Percentiles rank a stretch among this genome's conserved stretches.
phyloP scores from a whole-genome alignment of 1,140 invertebrate species.

The Neodiprion pinetum region DNA sequence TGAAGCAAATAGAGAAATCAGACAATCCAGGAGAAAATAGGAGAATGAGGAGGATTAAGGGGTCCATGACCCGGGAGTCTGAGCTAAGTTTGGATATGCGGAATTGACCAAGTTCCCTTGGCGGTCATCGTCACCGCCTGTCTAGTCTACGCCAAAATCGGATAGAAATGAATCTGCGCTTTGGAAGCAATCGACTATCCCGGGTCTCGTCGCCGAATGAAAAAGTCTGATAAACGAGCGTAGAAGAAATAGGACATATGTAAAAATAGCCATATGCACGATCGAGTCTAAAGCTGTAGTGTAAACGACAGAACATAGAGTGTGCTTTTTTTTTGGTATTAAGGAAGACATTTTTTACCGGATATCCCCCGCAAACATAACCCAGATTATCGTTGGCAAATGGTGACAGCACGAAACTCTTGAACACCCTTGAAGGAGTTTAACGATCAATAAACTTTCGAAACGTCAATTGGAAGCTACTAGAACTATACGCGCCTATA shows the following conservation, averaged over 20 bases:
- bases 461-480: not conserved
- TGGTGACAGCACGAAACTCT: not conserved
- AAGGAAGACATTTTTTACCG: not conserved
- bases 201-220: not conserved
- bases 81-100: not conserved
- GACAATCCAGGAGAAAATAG: not conserved
- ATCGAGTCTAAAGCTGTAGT: constrained; percentile 2
- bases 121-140: constrained; percentile 1
- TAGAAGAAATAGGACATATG: not conserved
- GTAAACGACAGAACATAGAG: not conserved
- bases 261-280: not conserved
- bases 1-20: not conserved
- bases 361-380: not conserved
- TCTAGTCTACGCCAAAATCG: constrained; percentile 5
- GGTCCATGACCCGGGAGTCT: constrained; percentile 1
- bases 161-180: not conserved
- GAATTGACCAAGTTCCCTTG: constrained; percentile 2
- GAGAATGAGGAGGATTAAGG: constrained; percentile 4
- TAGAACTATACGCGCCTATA: not conserved
- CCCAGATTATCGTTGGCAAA: not conserved
- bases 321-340: too few species aligned
- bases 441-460: not conserved
- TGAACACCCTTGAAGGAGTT: not conserved
- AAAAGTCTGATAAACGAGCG: not conserved
- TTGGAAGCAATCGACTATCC: not conserved